Conservation (phyloP, 2,888 invertebrate genomes). For the Melipona bicolor region DNA sequence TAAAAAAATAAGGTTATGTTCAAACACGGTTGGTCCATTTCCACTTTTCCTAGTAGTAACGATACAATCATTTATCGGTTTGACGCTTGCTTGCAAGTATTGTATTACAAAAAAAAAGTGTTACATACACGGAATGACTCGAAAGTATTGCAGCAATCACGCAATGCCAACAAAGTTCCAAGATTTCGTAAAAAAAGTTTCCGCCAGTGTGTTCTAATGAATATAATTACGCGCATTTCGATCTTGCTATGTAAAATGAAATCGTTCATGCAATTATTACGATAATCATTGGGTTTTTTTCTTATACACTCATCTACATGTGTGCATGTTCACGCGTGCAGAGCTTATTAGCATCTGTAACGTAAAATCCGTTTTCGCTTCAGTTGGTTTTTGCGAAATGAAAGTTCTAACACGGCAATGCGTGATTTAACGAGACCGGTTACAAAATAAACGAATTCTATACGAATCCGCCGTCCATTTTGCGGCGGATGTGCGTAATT, state of each 20-base stretch:
- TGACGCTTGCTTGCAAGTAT: too few relatives aligned
- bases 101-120: too few relatives aligned
- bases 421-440: not conserved
- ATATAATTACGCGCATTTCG: too few relatives aligned
- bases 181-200: not conserved
- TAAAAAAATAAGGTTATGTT: too few relatives aligned
- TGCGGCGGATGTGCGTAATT: not conserved
- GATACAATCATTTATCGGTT: too few relatives aligned
- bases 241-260: not conserved
- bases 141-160: too few relatives aligned
- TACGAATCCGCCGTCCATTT: not conserved
- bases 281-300: not conserved
- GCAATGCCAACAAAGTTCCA: not conserved
- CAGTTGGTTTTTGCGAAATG: conserved; percentile 31
- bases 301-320: not conserved
- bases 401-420: conserved; percentile 1
- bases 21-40: too few relatives aligned
- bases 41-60: too few relatives aligned
- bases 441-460: conserved; percentile 1
- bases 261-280: not conserved
- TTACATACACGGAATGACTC: too few relatives aligned
- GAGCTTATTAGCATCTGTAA: not conserved
- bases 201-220: too few relatives aligned
- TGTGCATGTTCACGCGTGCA: not conserved
- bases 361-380: conserved; percentile 28